Evolutionary conservation across 2,888 invertebrate genomes (phyloP), one percentile per base, ranked within the genome.

Genomic region (Yponomeuta malinellus): DNA sequence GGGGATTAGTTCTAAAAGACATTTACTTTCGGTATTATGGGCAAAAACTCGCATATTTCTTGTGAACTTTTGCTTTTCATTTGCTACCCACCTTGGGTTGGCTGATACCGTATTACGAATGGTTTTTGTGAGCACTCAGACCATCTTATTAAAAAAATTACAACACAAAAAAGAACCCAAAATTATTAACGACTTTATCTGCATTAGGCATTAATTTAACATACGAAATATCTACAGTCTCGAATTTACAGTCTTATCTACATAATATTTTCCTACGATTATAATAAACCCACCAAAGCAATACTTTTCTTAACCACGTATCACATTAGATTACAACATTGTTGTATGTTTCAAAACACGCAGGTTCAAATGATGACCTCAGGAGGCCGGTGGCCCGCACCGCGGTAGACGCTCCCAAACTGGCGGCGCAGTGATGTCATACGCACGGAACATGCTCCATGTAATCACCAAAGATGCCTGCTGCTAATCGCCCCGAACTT

Each of bases 401-500:
- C 73, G 71, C 68, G 73, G 77, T 77, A 82, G 82, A 83, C 82
- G 79, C 74, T 72, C 71, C 73, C 73, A 71, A 74, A 72, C 48
- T 59, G 33, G 74, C 76, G 74, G 73, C 68, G 70, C 72, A 76
- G 68, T 82, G 82, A 82, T 80, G 79, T 83, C 83, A 82, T 81
- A 73, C 74, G 65, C 72, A 74, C 76, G 77, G 76, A 71, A 70
- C 71, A 69, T 69, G 64, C 71, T 74, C 72, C 72, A 74, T 75
- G 73, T 75, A 75, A 76, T 70, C 73, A 48, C 65, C 48, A 69
- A 69, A 70, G 33, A 59, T 37, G 69, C 72, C 70, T 71, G 72
- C 63, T 66, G 33, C 63, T 31, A 52, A 59, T 70, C 70, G 10
- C 63, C 29, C 15, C 8, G 69, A 48, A 9, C 52, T 48, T 70